Conservation (phyloP, 2,888 invertebrate species). For the Corbicula japonica region DNA sequence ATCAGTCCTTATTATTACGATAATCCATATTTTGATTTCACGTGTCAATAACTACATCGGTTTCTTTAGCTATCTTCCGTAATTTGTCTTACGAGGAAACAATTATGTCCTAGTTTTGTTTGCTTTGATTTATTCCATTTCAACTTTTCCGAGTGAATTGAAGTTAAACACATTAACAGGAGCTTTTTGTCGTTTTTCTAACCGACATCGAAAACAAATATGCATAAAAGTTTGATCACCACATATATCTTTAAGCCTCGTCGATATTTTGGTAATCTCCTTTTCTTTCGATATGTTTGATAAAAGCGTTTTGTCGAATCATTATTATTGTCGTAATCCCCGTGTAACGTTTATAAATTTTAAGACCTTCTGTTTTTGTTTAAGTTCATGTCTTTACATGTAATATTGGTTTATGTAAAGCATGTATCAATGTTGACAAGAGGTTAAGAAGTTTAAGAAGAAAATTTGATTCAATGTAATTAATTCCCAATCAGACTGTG, state of each 20-base stretch:
- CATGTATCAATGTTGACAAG: constrained; percentile 32
- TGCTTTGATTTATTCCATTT: no score
- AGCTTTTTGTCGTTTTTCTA: no score
- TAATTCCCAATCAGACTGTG: constrained; percentile 31
- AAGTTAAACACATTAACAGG: no score
- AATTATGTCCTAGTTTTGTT: no score
- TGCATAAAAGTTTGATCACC: no score
- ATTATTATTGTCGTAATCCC: no score
- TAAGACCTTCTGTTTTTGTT: constrained; percentile 16
- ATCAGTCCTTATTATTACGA: constrained; percentile 13
- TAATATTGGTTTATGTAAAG: constrained; percentile 27
- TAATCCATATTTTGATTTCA: constrained; percentile 29
- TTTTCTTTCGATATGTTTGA: no score
- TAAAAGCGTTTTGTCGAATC: no score
- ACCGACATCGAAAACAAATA: no score
- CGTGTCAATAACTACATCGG: constrained; percentile 6
- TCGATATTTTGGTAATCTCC: no score
- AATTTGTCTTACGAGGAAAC: constrained; percentile 1
- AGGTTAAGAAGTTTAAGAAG: constrained; percentile 15
- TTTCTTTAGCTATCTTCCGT: constrained; percentile 19
- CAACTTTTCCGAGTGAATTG: no score
- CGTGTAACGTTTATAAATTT: constrained; percentile 14
- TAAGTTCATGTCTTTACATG: constrained; percentile 32
- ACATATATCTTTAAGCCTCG: no score
- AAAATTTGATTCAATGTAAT: constrained; percentile 26